phyloP scores from a whole-genome alignment of 53 echinoderm and acorn worm genomes.

The Pentamera pediparva region DNA sequence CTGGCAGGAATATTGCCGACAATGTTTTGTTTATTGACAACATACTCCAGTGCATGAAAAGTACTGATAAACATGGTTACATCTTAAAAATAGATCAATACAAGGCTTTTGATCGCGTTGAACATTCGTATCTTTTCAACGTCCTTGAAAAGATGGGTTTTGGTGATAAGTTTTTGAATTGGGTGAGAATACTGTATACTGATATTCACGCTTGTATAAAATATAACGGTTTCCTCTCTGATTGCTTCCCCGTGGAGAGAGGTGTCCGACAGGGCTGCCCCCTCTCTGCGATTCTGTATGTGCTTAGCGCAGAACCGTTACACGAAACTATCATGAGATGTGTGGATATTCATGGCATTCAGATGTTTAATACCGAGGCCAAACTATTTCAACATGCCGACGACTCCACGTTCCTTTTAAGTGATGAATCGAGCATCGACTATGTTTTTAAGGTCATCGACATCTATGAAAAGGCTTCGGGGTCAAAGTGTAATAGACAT shows the following conservation, averaged over 20 bases:
- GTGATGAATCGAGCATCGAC: neutral
- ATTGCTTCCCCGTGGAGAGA: neutral
- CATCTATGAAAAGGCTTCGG: neutral
- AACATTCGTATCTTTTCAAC: neutral
- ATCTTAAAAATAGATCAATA: neutral
- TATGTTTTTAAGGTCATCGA: slow-evolving; percentile 7
- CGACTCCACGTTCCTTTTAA: neutral
- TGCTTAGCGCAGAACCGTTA: neutral
- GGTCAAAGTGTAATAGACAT: too few relatives aligned
- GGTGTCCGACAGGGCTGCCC: slow-evolving; percentile 6
- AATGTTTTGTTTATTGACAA: neutral
- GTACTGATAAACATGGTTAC: neutral
- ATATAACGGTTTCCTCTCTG: neutral
- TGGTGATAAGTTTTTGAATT: neutral
- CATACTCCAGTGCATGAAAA: slow-evolving; percentile 21
- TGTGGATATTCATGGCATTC: neutral
- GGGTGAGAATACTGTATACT: neutral
- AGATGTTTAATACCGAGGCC: neutral
- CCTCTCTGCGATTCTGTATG: neutral
- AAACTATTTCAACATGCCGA: slow-evolving; percentile 17
- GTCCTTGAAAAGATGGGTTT: neutral
- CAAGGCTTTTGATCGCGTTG: neutral
- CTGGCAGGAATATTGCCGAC: slow-evolving; percentile 9
- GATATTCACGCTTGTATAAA: neutral
- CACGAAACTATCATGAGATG: neutral